These are phyloP conservation scores for Hemicrepidius hirtus DNA, from an alignment of 2,888 invertebrate genomes.

Conservation along the genomic window DNA sequence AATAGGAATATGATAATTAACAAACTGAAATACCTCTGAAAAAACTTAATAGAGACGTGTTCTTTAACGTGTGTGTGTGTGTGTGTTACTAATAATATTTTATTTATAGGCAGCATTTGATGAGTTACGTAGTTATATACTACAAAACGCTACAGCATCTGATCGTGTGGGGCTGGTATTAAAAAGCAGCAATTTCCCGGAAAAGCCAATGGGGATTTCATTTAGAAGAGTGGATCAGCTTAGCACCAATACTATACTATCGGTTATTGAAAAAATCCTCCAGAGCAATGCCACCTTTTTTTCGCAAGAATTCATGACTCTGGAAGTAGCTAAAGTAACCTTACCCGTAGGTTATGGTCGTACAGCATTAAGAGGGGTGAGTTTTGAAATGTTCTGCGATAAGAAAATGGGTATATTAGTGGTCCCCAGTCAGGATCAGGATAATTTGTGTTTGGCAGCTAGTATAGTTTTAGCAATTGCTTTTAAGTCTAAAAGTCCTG, in stretches of 20 bases:
- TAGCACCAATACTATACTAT: neutral
- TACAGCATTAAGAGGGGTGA: neutral
- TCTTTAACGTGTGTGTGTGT: too few relatives aligned
- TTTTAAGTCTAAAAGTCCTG: neutral
- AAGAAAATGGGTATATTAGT: too few relatives aligned
- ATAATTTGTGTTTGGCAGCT: too few relatives aligned
- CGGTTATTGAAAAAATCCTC: neutral
- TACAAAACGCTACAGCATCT: neutral
- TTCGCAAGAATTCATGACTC: neutral
- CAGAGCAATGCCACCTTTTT: slow-evolving; percentile 2
- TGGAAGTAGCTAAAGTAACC: neutral
- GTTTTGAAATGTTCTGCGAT: neutral
- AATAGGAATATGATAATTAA: too few relatives aligned
- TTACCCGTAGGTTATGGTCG: neutral
- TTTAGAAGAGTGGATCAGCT: neutral
- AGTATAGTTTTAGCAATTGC: neutral
- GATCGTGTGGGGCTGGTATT: neutral
- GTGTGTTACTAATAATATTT: too few relatives aligned
- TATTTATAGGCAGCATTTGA: too few relatives aligned
- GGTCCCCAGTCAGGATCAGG: too few relatives aligned
- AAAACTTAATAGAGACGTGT: too few relatives aligned
- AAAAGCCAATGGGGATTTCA: neutral
- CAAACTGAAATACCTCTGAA: too few relatives aligned
- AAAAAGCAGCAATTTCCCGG: neutral
- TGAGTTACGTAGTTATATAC: too few relatives aligned